Evolutionary conservation across 2,888 invertebrate genomes (phyloP).

Genomic region (Endotricha flammealis): DNA sequence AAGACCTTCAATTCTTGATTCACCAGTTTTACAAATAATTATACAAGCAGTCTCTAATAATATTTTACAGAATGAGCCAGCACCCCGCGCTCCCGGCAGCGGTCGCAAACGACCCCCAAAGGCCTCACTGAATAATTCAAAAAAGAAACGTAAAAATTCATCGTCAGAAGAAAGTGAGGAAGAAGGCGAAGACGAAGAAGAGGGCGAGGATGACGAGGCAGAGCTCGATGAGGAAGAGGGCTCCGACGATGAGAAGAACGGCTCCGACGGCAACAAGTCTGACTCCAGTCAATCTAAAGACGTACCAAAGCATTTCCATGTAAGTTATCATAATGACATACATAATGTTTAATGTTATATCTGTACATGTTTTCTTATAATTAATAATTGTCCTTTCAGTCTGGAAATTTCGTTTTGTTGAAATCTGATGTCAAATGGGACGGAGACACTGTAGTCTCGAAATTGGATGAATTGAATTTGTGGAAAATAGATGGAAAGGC

Average conservation of each 20-base stretch:
- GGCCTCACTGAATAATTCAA: constrained; percentile 53
- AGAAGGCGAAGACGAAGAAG: constrained; percentile 61
- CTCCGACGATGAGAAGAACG: constrained; percentile 75
- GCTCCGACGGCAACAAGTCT: constrained; percentile 73
- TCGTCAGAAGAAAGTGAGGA: constrained; percentile 68
- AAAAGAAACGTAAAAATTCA: constrained; percentile 70
- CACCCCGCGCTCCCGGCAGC: constrained; percentile 46
- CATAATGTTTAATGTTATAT: background rate
- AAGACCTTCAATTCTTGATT: too few relatives aligned
- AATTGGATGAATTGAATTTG: constrained; percentile 78
- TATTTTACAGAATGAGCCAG: constrained; percentile 52
- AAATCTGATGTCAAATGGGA: constrained; percentile 81
- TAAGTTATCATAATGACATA: constrained; percentile 30
- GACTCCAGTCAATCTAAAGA: constrained; percentile 76
- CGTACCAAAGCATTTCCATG: constrained; percentile 77
- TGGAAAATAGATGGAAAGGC: constrained; percentile 85
- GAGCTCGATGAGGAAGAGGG: constrained; percentile 71
- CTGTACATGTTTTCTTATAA: constrained; percentile 1
- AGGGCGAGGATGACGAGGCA: constrained; percentile 64
- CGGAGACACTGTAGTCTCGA: constrained; percentile 73
- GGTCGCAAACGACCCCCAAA: constrained; percentile 58
- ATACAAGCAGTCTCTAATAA: too few relatives aligned
- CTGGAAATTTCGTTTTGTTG: constrained; percentile 81
- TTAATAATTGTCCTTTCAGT: constrained; percentile 53
- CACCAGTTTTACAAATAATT: too few relatives aligned